These are phyloP conservation scores for Pyrgus malvae DNA, from an alignment of 2,888 invertebrate genomes.

Conservation along the genomic window DNA sequence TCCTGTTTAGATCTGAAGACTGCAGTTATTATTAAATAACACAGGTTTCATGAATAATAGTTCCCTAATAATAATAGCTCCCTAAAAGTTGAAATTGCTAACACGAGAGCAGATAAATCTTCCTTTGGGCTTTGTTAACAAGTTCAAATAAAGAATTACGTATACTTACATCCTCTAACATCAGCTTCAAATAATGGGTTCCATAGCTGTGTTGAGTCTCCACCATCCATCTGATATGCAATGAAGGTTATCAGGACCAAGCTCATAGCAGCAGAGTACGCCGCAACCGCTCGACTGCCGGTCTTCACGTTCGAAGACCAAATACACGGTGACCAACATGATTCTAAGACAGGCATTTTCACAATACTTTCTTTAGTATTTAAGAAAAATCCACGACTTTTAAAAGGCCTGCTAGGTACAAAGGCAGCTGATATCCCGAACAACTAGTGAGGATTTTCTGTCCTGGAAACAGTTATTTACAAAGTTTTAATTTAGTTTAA, in stretches of 20 bases:
- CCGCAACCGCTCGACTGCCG: constrained; percentile 90
- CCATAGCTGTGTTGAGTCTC: constrained; percentile 94
- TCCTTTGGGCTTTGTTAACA: too few species aligned
- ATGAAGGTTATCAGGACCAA: constrained; percentile 88
- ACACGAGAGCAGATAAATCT: too few species aligned
- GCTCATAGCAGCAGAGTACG: constrained; percentile 89
- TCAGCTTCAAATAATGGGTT: constrained; percentile 95
- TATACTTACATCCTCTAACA: constrained; percentile 85
- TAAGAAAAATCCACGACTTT: not conserved
- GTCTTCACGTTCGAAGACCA: constrained; percentile 90
- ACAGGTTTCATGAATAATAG: too few species aligned
- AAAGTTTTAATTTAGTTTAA: constrained; percentile 5
- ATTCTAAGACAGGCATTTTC: constrained; percentile 86
- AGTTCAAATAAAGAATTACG: too few species aligned
- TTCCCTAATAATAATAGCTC: too few species aligned
- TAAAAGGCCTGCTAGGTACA: not conserved
- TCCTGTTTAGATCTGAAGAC: too few species aligned
- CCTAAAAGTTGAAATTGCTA: too few species aligned
- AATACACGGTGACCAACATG: constrained; percentile 94
- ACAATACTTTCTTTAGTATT: not conserved
- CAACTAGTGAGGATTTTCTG: not conserved
- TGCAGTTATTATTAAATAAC: too few species aligned
- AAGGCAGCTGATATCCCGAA: not conserved
- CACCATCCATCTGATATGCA: constrained; percentile 90
- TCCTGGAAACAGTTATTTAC: constrained; percentile 9